Base-by-base conservation (phyloP, 2,797 vertebrate species). In the Sparidentex hasta region DNA sequence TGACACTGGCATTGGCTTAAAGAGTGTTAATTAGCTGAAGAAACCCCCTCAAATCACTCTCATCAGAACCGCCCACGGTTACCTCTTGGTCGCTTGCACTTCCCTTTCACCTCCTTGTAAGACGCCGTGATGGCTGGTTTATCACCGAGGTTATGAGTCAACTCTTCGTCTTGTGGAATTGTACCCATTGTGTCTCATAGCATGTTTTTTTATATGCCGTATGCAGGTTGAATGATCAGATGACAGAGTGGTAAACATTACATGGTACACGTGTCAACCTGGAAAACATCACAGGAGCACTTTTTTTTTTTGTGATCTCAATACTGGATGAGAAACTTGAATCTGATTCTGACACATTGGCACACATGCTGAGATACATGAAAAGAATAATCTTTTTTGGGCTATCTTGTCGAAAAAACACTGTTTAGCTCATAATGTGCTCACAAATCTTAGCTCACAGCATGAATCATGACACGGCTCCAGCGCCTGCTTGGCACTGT, bases 1-100 rank as follows among this genome's bases (percentile, higher is more conserved):
- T 48, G 59, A 80, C 66, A 47, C 64, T 20, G 6, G 8, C 43
- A 59, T 78, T 52, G 68, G 54, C 63, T 61, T 27, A 3, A 25
- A n/a, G 16, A 41, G 48, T 62, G 56, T 57, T 75, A 33, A 57
- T 50, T 48, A 27, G 33, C 47, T 55, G 23, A 1, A 14, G 17
- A 14, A 55, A 41, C 38, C 12, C 2, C 3, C 33, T 33, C 27
- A 65, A 50, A 68, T 54, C 61, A 18, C 23, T 69, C 50, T 46
- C 7, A 33, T 6, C 3, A 55, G 13, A 47, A 27, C 11, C 25
- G 18, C 17, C 4, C 11, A 17, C 16, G 13, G 33, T 63, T 56
- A 29, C 47, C 25, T 7, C 6, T 25, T 18, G 17, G 38, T 65
- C 20, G 21, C 56, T 33, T 67, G 33, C 38, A 43, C 50, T 46